phyloP scores from a whole-genome alignment of 2,113 vertebrate genomes.

The Penelope pileata region DNA sequence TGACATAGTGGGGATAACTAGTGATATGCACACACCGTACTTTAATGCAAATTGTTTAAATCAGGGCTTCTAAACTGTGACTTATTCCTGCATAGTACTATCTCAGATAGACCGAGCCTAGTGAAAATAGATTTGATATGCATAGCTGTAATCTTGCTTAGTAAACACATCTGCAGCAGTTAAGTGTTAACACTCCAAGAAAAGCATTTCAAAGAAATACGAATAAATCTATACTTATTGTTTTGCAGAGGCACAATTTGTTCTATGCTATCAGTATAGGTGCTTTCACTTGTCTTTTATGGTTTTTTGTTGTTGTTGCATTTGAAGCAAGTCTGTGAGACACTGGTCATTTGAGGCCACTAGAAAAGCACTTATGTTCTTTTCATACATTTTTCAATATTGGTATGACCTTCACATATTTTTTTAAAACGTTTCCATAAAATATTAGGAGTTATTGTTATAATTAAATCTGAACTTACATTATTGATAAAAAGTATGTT shows the following conservation, averaged over 20 bases:
- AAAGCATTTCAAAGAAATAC: not conserved
- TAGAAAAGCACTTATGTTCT: not conserved
- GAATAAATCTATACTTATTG: not conserved
- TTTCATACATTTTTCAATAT: not conserved
- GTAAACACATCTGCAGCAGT: not conserved
- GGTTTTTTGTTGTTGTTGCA: not conserved
- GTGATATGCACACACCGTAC: not conserved
- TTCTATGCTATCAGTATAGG: not conserved
- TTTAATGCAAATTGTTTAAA: not conserved
- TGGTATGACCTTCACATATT: not conserved
- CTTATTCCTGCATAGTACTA: not conserved
- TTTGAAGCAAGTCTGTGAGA: not conserved
- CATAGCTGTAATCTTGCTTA: not conserved
- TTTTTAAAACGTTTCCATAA: not conserved
- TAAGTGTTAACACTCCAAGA: not conserved
- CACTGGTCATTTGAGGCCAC: not conserved
- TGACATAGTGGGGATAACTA: not conserved
- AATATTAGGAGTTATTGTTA: not conserved
- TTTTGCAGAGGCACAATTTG: not conserved
- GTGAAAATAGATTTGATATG: not conserved
- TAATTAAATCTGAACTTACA: not conserved
- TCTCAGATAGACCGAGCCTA: not conserved
- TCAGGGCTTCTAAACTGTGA: not conserved
- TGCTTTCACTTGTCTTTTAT: not conserved
- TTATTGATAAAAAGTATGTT: not conserved